Evolutionary conservation across 2,888 invertebrate genomes (phyloP).

Genomic region (Leuctra nigra): DNA sequence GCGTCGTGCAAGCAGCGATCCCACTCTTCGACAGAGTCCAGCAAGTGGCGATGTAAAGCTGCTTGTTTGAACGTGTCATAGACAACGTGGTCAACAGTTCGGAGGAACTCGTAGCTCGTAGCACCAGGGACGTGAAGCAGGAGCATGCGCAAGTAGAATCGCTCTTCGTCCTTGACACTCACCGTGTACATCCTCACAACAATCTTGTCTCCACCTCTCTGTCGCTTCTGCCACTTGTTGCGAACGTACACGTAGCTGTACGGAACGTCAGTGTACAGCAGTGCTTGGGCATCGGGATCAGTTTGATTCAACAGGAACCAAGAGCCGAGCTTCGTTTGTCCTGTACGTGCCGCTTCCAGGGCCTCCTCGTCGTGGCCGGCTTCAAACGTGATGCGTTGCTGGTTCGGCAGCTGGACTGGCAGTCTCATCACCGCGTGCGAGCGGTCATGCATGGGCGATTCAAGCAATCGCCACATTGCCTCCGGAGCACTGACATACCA

Average conservation of each 20-base stretch:
- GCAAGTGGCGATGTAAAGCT: conserved; percentile 34
- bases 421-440: neutral
- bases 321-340: neutral
- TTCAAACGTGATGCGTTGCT: neutral
- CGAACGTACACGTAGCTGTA: neutral
- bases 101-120: conserved; percentile 35
- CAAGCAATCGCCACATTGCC: neutral
- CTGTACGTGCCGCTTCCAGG: neutral
- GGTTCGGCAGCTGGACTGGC: neutral
- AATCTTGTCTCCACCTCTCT: conserved; percentile 35
- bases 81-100: conserved; percentile 37
- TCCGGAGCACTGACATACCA: neutral
- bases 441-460: neutral
- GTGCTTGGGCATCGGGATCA: neutral
- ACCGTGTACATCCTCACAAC: too few relatives aligned
- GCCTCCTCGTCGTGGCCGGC: neutral
- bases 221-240: conserved; percentile 20
- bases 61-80: conserved; percentile 39
- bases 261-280: neutral
- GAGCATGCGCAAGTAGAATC: conserved; percentile 35
- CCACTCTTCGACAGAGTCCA: conserved; percentile 35
- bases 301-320: neutral
- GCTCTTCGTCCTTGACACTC: too few relatives aligned
- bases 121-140: conserved; percentile 35
- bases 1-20: conserved; percentile 31